phyloP scores from a whole-genome alignment of 1,140 invertebrate species.

The Drosophila baimaii region DNA sequence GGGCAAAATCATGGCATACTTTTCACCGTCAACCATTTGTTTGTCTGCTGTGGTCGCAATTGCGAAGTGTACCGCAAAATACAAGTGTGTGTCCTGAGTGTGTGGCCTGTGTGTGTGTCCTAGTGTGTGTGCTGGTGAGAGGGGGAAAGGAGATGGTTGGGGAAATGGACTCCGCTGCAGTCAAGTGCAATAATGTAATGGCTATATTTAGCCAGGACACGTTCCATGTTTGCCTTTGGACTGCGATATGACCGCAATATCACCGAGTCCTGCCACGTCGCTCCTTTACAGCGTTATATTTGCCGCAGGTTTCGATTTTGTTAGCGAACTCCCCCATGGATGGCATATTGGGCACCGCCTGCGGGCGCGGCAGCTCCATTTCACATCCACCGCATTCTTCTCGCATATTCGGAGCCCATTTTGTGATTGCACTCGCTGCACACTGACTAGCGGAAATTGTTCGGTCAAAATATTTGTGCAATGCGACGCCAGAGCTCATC shows the following conservation, averaged over 20 bases:
- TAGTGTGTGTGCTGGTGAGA: background rate
- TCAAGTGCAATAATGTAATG: conserved; percentile 78
- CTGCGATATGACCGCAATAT: conserved; percentile 57
- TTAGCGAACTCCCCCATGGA: conserved; percentile 7
- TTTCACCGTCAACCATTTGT: conserved; percentile 49
- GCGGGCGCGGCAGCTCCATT: conserved; percentile 49
- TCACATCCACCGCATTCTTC: conserved; percentile 69
- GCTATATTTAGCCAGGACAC: conserved; percentile 59
- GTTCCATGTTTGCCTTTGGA: conserved; percentile 40
- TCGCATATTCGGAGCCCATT: conserved; percentile 68
- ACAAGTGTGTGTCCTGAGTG: conserved; percentile 13
- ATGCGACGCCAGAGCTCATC: conserved; percentile 28
- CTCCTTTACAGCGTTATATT: conserved; percentile 50
- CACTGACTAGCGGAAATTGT: conserved; percentile 65
- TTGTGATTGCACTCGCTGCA: conserved; percentile 67
- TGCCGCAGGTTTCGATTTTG: conserved; percentile 60
- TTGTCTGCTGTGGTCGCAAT: conserved; percentile 50
- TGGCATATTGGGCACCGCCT: conserved; percentile 49
- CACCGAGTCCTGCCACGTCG: conserved; percentile 52
- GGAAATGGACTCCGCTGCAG: conserved; percentile 68
- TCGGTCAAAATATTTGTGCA: conserved; percentile 69
- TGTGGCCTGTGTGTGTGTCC: background rate
- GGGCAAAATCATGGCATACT: conserved; percentile 47
- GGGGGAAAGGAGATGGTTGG: background rate
- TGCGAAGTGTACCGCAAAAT: conserved; percentile 45